These are phyloP conservation scores for Ennomos quercinarius DNA, from an alignment of 2,888 invertebrate species.

Conservation along the genomic window DNA sequence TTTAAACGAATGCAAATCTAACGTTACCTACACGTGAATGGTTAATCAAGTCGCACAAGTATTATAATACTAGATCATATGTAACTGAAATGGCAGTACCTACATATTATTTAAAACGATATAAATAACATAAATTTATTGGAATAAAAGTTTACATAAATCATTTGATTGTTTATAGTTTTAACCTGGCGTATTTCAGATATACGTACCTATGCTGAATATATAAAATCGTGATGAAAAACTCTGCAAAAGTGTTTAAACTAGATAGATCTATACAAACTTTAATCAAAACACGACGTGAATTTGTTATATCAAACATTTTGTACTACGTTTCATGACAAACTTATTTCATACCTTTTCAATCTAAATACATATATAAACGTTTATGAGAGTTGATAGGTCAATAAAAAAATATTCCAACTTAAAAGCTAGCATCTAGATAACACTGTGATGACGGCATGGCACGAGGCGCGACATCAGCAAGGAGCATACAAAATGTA, in stretches of 20 bases:
- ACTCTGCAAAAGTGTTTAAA: conserved; percentile 29
- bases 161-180: conserved; percentile 31
- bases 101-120: conserved; percentile 21
- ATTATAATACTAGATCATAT: conserved; percentile 9
- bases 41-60: conserved; percentile 12
- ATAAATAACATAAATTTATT: conserved; percentile 27
- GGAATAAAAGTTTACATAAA: conserved; percentile 36
- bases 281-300: conserved; percentile 58
- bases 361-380: conserved; percentile 19
- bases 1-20: conserved; percentile 21
- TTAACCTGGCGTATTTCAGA: conserved; percentile 23
- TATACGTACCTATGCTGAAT: conserved; percentile 22
- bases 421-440: conserved; percentile 39
- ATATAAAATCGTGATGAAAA: conserved; percentile 33
- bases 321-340: conserved; percentile 58
- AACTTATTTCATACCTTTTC: conserved; percentile 34
- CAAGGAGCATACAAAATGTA: conserved; percentile 42
- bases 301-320: conserved; percentile 56
- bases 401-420: conserved; percentile 33
- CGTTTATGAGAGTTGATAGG: conserved; percentile 10
- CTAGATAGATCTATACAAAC: conserved; percentile 50
- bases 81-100: conserved; percentile 23
- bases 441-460: conserved; percentile 43
- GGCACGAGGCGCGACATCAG: conserved; percentile 48
- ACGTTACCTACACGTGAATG: conserved; percentile 22